Evolutionary conservation across 2,797 vertebrate genomes (phyloP), one percentile per base, ranked within the genome.

Genomic region (Macropodus opercularis): DNA sequence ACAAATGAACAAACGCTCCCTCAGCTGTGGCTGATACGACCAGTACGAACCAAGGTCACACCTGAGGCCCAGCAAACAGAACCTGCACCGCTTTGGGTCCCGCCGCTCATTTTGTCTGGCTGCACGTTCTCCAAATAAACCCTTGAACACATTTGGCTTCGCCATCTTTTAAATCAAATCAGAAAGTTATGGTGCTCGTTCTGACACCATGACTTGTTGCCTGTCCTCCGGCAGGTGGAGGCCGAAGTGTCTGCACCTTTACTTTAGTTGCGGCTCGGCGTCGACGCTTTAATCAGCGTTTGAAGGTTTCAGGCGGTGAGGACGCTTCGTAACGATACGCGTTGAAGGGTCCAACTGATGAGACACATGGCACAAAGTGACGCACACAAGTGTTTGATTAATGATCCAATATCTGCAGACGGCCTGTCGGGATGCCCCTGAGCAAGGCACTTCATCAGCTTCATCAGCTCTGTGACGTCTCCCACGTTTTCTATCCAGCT

Each of bases 371-470:
- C 32, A 21, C 12, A 46, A 11, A 0, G 21, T 49, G 72, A 75
- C 68, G 47, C 18, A 36, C 14, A 23, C 22, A 70, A 65, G 44
- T 5, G 12, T 5, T 12, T 69, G 77, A 83, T 75, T 60, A 47
- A 79, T 51, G 73, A 24, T 17, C 32, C 63, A 46, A 64, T 60
- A 44, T 44, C 18, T 35, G 59, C 8, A 27, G 42, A 17, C 19
- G n/a, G 48, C 17, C 19, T 24, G 35, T 1, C 29, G 65, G 41
- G 35, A 32, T 5, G 54, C 60, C 73, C 42, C 39, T 43, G 53
- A 83, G 73, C 76, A 79, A 79, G 73, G 70, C 70, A 72, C 61
- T 77, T 24, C 2, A 67, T 75, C 70, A 74, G 56, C 59, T 41
- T 1, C 6, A 14, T 36, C n/a, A 63, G 56, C 54, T 35, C 59